Percentiles rank a stretch among this genome's conserved stretches.
Evolutionary conservation across 2,888 invertebrate genomes (phyloP).

Genomic region (Geotrupes spiniger): DNA sequence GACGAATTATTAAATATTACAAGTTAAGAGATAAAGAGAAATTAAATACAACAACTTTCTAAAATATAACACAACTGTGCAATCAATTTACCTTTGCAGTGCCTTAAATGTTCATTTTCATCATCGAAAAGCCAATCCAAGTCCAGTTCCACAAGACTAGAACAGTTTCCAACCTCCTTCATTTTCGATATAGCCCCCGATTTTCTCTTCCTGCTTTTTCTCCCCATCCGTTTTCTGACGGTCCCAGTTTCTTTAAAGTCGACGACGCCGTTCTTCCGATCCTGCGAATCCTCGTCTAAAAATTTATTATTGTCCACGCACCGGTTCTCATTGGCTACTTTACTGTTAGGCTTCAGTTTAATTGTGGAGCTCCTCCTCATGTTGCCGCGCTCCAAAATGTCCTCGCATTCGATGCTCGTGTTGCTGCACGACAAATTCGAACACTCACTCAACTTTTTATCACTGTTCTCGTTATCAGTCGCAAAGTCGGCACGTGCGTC

Average conservation of each 20-base stretch:
- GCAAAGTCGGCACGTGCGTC: constrained; percentile 46
- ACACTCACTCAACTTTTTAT: constrained; percentile 44
- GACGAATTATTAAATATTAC: too few species aligned
- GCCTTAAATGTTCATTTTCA: constrained; percentile 37
- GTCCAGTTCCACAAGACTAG: constrained; percentile 56
- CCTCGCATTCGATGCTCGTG: constrained; percentile 44
- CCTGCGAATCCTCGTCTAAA: constrained; percentile 42
- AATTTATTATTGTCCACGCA: constrained; percentile 29
- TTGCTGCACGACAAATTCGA: constrained; percentile 45
- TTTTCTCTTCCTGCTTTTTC: constrained; percentile 37
- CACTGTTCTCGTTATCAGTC: constrained; percentile 45
- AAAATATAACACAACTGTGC: constrained; percentile 3
- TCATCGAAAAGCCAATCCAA: constrained; percentile 64
- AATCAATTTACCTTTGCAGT: constrained; percentile 33
- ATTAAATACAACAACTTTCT: too few species aligned
- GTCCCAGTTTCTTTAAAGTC: constrained; percentile 25
- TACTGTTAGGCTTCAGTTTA: constrained; percentile 23
- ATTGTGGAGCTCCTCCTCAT: constrained; percentile 28
- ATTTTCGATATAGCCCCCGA: constrained; percentile 29
- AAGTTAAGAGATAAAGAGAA: too few species aligned
- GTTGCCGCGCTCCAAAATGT: constrained; percentile 28
- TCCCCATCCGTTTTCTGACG: constrained; percentile 32
- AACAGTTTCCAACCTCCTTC: constrained; percentile 39
- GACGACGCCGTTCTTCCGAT: constrained; percentile 40
- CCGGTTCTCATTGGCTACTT: constrained; percentile 22